phyloP scores from a whole-genome alignment of 2,888 invertebrate genomes.

The Leptinotarsa tumamoca region DNA sequence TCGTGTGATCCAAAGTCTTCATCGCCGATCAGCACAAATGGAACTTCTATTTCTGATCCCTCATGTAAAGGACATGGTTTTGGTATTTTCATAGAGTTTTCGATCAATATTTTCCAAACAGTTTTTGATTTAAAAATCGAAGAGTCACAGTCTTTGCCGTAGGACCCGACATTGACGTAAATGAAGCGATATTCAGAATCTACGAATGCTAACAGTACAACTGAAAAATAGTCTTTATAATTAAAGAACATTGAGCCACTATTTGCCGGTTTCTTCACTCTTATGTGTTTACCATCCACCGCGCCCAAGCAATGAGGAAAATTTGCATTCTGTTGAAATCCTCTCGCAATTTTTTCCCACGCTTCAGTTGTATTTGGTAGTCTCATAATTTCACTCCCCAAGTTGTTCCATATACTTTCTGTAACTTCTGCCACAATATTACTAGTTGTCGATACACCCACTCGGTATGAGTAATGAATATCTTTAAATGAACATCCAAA shows the following conservation, averaged over 20 bases:
- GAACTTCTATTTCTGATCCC: slow-evolving; percentile 24
- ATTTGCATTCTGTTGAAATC: slow-evolving; percentile 27
- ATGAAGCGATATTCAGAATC: slow-evolving; percentile 29
- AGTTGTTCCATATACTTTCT: slow-evolving; percentile 18
- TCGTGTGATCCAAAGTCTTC: slow-evolving; percentile 27
- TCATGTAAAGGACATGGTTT: slow-evolving; percentile 14
- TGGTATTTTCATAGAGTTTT: slow-evolving; percentile 27
- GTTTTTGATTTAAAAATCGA: slow-evolving; percentile 20
- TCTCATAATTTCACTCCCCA: slow-evolving; percentile 13
- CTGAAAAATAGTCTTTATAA: not conserved
- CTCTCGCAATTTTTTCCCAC: slow-evolving; percentile 19
- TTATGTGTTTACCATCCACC: slow-evolving; percentile 22
- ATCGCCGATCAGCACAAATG: slow-evolving; percentile 31
- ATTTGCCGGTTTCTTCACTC: slow-evolving; percentile 24
- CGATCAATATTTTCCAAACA: slow-evolving; percentile 21
- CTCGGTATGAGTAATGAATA: slow-evolving; percentile 28
- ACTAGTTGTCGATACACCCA: slow-evolving; percentile 25
- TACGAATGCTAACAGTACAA: slow-evolving; percentile 26
- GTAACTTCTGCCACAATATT: slow-evolving; percentile 25
- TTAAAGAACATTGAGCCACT: slow-evolving; percentile 31
- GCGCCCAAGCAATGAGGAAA: not conserved
- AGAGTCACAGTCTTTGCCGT: slow-evolving; percentile 30
- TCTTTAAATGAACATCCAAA: slow-evolving; percentile 31
- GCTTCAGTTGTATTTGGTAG: slow-evolving; percentile 18
- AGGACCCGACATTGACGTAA: slow-evolving; percentile 24